These are phyloP conservation scores for Cotesia chilonis DNA, from an alignment of 1,140 invertebrate genomes.

Conservation along the genomic window DNA sequence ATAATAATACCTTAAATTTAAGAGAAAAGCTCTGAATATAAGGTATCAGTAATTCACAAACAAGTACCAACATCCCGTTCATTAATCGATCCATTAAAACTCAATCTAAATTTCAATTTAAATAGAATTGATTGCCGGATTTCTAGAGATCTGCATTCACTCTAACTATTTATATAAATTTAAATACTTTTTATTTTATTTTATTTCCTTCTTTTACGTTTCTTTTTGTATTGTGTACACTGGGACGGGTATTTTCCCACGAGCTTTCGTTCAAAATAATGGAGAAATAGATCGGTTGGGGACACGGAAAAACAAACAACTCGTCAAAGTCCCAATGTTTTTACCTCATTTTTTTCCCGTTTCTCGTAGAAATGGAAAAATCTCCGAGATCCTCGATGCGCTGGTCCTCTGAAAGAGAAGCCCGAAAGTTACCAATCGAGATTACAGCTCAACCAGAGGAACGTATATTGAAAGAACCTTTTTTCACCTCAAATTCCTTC, in stretches of 20 bases:
- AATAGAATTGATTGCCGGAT: slow-evolving; percentile 6
- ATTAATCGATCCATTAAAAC: slow-evolving; percentile 19
- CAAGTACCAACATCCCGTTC: background rate
- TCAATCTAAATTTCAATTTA: slow-evolving; percentile 8
- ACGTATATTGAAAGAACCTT: too few relatives aligned
- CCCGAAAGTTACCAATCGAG: too few relatives aligned
- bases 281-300: slow-evolving; percentile 31
- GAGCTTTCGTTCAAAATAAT: slow-evolving; percentile 15
- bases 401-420: too few relatives aligned
- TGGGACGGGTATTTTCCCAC: background rate
- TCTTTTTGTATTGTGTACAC: background rate
- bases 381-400: too few relatives aligned
- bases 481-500: too few relatives aligned
- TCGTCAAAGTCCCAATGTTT: background rate
- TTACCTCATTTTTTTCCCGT: background rate
- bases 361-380: too few relatives aligned
- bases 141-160: background rate
- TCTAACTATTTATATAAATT: slow-evolving; percentile 2
- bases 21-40: too few relatives aligned
- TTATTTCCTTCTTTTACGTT: background rate
- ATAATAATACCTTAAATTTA: too few relatives aligned
- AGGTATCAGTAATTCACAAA: background rate
- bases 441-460: too few relatives aligned
- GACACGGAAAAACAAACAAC: slow-evolving; percentile 20
- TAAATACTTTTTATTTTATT: background rate